Base-by-base conservation (phyloP, 2,888 invertebrate genomes). In the Drosophila buzzatii region DNA sequence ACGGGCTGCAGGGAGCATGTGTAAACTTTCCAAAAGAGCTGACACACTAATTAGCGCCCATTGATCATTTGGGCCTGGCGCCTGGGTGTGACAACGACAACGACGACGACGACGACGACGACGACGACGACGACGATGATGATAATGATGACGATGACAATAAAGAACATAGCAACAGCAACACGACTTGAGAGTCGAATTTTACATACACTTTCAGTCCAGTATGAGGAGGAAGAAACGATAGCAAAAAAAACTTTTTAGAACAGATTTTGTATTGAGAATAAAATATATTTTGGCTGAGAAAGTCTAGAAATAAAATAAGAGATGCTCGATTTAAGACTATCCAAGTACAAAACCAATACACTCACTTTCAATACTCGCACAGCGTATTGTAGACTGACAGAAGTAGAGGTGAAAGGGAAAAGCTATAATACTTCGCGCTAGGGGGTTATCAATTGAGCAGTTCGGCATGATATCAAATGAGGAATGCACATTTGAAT, bases 21-120 rank as follows among this genome's bases (percentile, higher is more conserved):
- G 85, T 83, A 88, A 81, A 83, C 81, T 83, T 81, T 79, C 73
- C 76, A 77, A 82, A 61, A 81, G 72, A 74, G 82, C 81, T 82
- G 82, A 85, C 82, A 82, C 89, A 89, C 81, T 86, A 89, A 86
- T 86, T 89, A 86, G 87, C 74, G 81, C 47, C 81, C 87, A 86
- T 86, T 89, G 89, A 89, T 86, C 85, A 86, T 85, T 75, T 56
- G 80, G 62, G 64, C 62, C 53, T 74, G 89, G 89, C 86, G 87
- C 86, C 85, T 74, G 74, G 73, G 70, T 73, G 85, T 72, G 79
- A 84, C 89, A 75, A 69, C 66, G 55, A 45, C 44, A 47, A 35
- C 52, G 60, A 51, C 45, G 35, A 53, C 49, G 51, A 63, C 39
- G 35, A 47, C 44, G 31, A 69, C 60, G 55, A 45, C 33, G 52